Evolutionary conservation across 2,797 vertebrate species (phyloP), one percentile per base, ranked within the genome.

Genomic region (Mus caroli): DNA sequence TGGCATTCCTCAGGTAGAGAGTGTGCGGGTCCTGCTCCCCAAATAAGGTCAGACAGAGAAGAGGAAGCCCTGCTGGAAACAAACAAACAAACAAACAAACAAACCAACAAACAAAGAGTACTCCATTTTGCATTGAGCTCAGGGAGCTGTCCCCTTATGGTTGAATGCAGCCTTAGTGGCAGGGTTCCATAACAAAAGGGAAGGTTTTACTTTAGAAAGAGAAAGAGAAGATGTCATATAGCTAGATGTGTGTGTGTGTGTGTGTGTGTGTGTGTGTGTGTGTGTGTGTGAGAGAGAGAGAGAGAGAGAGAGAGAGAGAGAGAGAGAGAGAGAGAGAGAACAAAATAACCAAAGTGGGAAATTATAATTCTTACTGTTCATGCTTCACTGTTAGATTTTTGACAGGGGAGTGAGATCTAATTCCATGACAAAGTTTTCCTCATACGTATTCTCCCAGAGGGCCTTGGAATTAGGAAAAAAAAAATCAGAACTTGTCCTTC

Each of bases 381-480:
- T 54, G 6, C 52, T 71, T 91, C 40, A 60, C 58, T 37, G 82
- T 24, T 76, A 54, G 34, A n/a, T 94, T 58, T 31, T 88, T 75
- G 50, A 9, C 50, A 37, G 54, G 26, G 43, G 26, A 31, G 28
- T 94, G 12, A 67, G 26, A 50, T n/a, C 31, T 52, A 77, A 20
- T 54, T 96, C 34, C 37, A 90, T 52, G 52, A 96, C 69, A 56
- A 86, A 62, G 24, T 26, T 95, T 88, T 89, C 11, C 15, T 46
- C 56, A 43, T 85, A 90, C 26, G 84, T 78, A 58, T 87, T 92
- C 22, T 95, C 13, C 6, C 62, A 54, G 22, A 69, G 17, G 9
- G 15, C 10, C 50, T 90, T 79, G 14, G 82, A 90, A 82, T 91
- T 91, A 94, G n/a, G 52, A 28, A 87, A 94, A 87, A 94, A 94